Conservation (phyloP, 2,797 vertebrate genomes). For the Eulemur rubriventer region DNA sequence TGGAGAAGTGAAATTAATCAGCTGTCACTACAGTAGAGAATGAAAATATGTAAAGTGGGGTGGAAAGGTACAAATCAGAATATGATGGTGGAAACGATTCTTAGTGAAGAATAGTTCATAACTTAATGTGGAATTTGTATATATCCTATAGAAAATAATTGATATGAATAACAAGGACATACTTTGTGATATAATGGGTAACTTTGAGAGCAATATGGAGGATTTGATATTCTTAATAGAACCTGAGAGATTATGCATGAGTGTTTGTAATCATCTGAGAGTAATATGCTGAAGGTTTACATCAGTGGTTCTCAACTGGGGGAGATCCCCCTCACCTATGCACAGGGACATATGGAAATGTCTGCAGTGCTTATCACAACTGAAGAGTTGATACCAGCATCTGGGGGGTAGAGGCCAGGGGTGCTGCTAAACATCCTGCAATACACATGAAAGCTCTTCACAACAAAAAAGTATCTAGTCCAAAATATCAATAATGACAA, state of each 20-base stretch:
- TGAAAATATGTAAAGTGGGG: not conserved
- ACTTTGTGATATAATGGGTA: not conserved
- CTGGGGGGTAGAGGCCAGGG: not conserved
- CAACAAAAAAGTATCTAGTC: not conserved
- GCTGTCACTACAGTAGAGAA: not conserved
- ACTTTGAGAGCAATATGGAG: not conserved
- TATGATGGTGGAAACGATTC: not conserved
- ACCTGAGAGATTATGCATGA: not conserved
- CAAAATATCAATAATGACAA: not conserved
- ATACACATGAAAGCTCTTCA: not conserved
- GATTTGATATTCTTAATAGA: not conserved
- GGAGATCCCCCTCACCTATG: not conserved
- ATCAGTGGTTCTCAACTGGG: not conserved
- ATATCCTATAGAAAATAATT: not conserved
- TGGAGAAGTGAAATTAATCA: not conserved
- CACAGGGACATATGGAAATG: rapidly evolving
- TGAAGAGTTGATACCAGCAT: not conserved
- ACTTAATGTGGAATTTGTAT: not conserved
- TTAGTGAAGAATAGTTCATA: not conserved
- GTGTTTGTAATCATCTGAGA: not conserved
- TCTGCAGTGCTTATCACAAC: not conserved
- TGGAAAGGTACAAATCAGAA: not conserved
- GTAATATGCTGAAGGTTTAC: not conserved
- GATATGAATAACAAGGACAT: not conserved
- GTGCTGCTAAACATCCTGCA: not conserved